Percentiles rank a stretch among this genome's conserved stretches.
Evolutionary conservation across 2,113 vertebrate genomes (phyloP).

Genomic region (Lasiurus borealis): DNA sequence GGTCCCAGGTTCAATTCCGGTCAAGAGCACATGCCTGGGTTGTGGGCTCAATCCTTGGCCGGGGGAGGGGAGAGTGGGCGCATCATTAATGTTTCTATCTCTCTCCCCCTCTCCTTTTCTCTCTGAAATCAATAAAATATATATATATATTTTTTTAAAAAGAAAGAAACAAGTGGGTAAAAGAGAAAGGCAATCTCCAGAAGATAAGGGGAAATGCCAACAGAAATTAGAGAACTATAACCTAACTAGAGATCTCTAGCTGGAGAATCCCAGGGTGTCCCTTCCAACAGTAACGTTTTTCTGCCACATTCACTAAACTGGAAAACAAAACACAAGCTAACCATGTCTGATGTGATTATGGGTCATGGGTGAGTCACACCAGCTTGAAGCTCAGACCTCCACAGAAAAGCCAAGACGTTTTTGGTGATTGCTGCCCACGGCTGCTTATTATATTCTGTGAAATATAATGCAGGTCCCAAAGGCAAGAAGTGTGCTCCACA

Average conservation of each 20-base stretch:
- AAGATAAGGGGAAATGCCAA: neutral
- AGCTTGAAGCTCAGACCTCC: neutral
- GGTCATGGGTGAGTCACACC: neutral
- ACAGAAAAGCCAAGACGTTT: neutral
- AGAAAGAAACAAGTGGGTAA: neutral
- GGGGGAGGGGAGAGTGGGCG: no score
- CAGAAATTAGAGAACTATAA: neutral
- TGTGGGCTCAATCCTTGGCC: no score
- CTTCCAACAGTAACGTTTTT: constrained; percentile 1
- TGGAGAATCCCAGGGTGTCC: neutral
- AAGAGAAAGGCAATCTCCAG: neutral
- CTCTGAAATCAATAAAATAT: neutral
- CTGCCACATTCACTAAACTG: neutral
- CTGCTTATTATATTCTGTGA: neutral
- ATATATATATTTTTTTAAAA: no score
- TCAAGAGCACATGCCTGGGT: no score
- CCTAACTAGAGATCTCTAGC: neutral
- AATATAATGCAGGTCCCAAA: neutral
- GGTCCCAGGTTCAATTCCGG: no score
- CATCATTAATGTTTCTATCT: no score
- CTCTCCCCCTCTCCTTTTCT: neutral
- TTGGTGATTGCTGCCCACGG: neutral
- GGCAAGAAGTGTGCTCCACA: neutral
- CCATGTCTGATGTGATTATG: neutral
- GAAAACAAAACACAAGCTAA: constrained; percentile 39